Evolutionary conservation across 2,797 vertebrate genomes (phyloP).

Genomic region (Thripadectes ignobilis): DNA sequence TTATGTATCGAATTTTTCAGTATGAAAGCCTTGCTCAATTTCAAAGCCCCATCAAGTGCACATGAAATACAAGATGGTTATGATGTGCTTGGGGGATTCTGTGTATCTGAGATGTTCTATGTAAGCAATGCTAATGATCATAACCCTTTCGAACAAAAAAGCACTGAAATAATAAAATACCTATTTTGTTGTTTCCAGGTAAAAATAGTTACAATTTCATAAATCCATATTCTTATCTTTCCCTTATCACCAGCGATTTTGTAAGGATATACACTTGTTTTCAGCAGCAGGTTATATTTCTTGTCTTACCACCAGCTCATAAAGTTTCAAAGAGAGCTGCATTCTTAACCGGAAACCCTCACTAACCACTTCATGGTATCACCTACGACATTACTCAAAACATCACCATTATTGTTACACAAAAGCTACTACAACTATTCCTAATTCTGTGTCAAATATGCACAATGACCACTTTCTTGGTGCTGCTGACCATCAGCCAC

Average conservation of each 20-base stretch:
- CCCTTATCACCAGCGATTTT: not conserved
- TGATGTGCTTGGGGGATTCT: not conserved
- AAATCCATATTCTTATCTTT: not conserved
- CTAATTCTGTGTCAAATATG: not conserved
- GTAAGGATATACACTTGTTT: not conserved
- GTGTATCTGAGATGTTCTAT: not conserved
- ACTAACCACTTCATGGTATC: not conserved
- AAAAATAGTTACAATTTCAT: not conserved
- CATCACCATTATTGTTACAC: not conserved
- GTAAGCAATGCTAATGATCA: not conserved
- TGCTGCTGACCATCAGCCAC: not conserved
- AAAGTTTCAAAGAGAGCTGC: not conserved
- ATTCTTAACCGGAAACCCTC: slow-evolving; percentile 2
- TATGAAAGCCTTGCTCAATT: not conserved
- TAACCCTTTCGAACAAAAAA: not conserved
- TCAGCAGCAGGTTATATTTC: not conserved
- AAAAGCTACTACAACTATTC: not conserved
- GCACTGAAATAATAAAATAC: not conserved
- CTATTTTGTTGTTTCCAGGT: not conserved
- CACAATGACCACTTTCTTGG: not conserved
- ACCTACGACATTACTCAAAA: not conserved
- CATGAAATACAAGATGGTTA: not conserved
- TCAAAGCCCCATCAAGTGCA: not conserved
- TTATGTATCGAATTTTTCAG: not conserved
- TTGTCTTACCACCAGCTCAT: not conserved